These are phyloP conservation scores for Alaudala cheleensis DNA, from an alignment of 2,113 vertebrate genomes.

Conservation along the genomic window DNA sequence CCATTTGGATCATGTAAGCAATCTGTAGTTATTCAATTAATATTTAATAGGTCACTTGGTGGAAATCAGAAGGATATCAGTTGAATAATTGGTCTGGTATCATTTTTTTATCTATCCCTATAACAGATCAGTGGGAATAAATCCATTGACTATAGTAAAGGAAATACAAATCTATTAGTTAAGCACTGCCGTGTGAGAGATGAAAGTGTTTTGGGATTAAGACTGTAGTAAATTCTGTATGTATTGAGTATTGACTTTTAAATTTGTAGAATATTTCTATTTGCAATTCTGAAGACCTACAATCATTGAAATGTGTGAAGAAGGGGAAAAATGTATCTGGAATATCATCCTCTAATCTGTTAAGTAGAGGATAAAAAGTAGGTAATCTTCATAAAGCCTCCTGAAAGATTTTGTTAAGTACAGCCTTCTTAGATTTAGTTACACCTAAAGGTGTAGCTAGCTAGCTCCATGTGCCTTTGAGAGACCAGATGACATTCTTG, in stretches of 20 bases:
- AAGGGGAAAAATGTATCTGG: background rate
- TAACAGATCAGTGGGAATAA: background rate
- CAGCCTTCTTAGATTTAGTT: background rate
- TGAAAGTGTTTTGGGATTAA: background rate
- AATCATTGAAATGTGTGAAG: background rate
- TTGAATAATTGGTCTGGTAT: background rate
- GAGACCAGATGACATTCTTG: background rate
- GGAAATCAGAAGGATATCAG: background rate
- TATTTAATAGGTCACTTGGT: background rate
- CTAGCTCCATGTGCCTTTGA: background rate
- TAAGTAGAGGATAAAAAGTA: background rate
- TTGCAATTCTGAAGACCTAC: background rate
- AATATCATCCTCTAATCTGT: slow-evolving; percentile 19
- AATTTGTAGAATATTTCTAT: background rate
- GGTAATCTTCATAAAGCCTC: background rate
- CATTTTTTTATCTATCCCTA: background rate
- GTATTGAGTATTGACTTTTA: background rate
- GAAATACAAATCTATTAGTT: background rate
- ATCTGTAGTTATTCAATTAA: background rate
- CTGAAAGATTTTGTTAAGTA: background rate
- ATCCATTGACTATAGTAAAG: background rate
- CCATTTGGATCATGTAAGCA: background rate
- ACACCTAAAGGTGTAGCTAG: background rate
- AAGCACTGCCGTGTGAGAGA: background rate
- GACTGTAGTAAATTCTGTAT: background rate